Percentiles rank a stretch among this genome's conserved stretches.
Conservation (phyloP, 1,140 invertebrate genomes). For the Aphis gossypii region DNA sequence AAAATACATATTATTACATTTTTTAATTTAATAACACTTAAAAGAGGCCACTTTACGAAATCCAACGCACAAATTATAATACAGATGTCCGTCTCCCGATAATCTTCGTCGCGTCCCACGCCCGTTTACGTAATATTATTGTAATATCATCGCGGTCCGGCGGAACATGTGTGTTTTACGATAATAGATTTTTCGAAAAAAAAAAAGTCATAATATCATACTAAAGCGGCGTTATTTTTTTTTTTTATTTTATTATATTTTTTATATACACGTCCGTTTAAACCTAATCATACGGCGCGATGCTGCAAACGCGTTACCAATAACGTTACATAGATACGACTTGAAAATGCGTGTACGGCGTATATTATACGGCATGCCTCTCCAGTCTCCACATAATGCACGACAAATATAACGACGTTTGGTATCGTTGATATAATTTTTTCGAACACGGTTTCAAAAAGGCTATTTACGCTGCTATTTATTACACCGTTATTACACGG, state of each 20-base stretch:
- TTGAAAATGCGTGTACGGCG: not conserved
- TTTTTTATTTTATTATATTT: not conserved
- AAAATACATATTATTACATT: not conserved
- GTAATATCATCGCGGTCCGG: not conserved
- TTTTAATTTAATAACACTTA: not conserved
- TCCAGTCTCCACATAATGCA: not conserved
- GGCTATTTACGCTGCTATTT: no score
- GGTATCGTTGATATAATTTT: no score
- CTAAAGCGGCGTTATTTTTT: not conserved
- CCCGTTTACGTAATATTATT: not conserved
- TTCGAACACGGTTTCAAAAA: no score
- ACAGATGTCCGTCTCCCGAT: not conserved
- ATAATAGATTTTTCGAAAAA: not conserved
- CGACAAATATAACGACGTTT: no score
- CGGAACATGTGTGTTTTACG: not conserved
- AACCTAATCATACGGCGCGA: not conserved
- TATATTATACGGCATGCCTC: not conserved
- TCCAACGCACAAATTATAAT: not conserved
- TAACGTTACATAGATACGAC: not conserved
- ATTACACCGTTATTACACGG: not conserved
- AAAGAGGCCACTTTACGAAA: not conserved
- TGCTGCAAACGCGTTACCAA: not conserved
- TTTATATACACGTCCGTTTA: not conserved
- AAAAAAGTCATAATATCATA: not conserved
- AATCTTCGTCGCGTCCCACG: slow-evolving; percentile 14